Percentiles rank a stretch among this genome's conserved stretches.
These are phyloP conservation scores for Ennomos fuscantarius DNA, from an alignment of 2,888 invertebrate genomes.

Conservation along the genomic window DNA sequence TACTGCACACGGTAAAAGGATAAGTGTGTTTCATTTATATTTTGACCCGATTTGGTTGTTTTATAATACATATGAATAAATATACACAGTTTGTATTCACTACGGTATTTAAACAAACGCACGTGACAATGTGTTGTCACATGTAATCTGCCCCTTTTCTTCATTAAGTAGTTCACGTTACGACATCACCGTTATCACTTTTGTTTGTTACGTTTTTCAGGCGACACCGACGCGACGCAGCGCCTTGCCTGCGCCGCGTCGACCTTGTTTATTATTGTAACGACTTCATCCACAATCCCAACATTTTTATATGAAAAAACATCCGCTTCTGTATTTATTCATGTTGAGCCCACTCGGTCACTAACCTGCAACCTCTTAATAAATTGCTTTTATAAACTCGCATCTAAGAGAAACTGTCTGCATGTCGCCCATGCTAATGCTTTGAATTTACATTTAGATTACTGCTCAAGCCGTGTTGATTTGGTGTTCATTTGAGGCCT, in stretches of 20 bases:
- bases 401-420: constrained; percentile 34
- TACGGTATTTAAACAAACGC: not conserved
- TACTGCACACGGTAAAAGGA: not conserved
- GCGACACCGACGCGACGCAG: constrained; percentile 15
- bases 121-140: constrained; percentile 22
- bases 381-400: constrained; percentile 47
- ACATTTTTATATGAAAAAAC: constrained; percentile 46
- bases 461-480: constrained; percentile 19
- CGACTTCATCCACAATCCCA: constrained; percentile 25
- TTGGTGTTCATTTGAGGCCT: constrained; percentile 14
- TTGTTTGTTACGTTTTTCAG: constrained; percentile 35
- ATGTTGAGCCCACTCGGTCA: constrained; percentile 49
- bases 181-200: constrained; percentile 39
- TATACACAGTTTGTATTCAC: too few relatives aligned
- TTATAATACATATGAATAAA: not conserved
- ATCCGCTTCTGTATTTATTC: constrained; percentile 48
- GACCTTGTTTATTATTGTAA: constrained; percentile 37
- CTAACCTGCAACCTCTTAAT: constrained; percentile 47
- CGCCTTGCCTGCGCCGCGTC: constrained; percentile 12
- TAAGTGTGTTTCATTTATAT: not conserved
- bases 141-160: constrained; percentile 25
- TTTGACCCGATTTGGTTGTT: not conserved
- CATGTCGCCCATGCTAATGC: constrained; percentile 22
- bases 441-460: constrained; percentile 34
- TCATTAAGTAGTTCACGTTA: constrained; percentile 38